Base-by-base conservation (phyloP, 2,888 invertebrate species). In the Uropetala carovei region DNA sequence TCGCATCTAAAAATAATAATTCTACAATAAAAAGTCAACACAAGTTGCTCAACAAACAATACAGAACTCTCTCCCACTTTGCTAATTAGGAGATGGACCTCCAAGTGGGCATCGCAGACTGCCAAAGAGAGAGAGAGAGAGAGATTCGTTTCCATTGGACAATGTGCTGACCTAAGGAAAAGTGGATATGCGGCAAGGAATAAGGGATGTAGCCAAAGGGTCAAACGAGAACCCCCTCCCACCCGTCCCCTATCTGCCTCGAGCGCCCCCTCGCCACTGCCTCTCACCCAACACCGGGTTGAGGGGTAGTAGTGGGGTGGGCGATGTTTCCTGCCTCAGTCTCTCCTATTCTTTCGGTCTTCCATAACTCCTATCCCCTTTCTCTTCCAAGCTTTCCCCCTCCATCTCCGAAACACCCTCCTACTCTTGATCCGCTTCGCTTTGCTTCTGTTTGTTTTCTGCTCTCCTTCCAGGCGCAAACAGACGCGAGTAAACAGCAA, bases 401-500 rank as follows among this genome's bases (percentile, higher is more conserved):
- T n/a, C 84, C 18, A 43, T 14, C 43, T 4, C 92, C 43, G n/a
- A 27, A 18, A 85, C 85, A 30, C 18, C 60, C 85, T 16, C 92
- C 27, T 18, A 57, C 56, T 43, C 92, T 82, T 43, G 81, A 58
- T 75, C 59, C 81, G 89, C 59, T 91, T 92, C 89, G 75, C 84
- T 85, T 85, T 92, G 83, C 85, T 85, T 82, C 92, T 82, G 86
- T 86, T 86, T 85, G 89, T 92, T 91, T 92, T 86, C 86, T 68
- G 92, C 85, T 81, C 60, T 75, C 86, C 85, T 57, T 84, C 92
- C 92, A 86, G 86, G 92, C 82, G 91, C 92, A 83, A 89, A 92
- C 91, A 92, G 91, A 83, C 86, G 84, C 91, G 91, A 92, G 60
- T 91, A 91, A 84, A 92, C 84, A 92, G 89, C 83, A 92, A 91